Percentiles rank a stretch among this genome's conserved stretches.
These are phyloP conservation scores for Xestia rhomboidea DNA, from an alignment of 2,888 invertebrate genomes.

Conservation along the genomic window DNA sequence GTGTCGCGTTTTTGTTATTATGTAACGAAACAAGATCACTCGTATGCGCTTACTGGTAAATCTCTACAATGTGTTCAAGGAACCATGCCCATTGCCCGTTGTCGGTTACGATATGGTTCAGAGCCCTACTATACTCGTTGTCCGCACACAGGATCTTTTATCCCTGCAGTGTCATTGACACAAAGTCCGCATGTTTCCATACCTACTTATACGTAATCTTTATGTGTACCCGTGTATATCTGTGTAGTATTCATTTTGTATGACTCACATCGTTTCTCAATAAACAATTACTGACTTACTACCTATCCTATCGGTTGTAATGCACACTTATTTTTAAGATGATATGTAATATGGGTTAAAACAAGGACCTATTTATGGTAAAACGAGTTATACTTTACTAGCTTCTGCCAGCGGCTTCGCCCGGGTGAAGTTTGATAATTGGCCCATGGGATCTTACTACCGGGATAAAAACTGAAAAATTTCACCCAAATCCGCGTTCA, in stretches of 20 bases:
- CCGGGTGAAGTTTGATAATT: no score
- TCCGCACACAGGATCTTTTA: slow-evolving; percentile 53
- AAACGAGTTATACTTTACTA: not conserved
- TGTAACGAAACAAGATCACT: slow-evolving; percentile 63
- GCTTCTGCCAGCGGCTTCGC: no score
- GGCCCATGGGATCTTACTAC: no score
- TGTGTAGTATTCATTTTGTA: slow-evolving; percentile 23
- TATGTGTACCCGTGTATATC: not conserved
- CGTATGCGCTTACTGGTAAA: slow-evolving; percentile 67
- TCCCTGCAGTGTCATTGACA: slow-evolving; percentile 66
- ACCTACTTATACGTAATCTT: slow-evolving; percentile 22
- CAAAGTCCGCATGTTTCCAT: slow-evolving; percentile 47
- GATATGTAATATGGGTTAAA: slow-evolving; percentile 7
- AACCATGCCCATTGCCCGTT: slow-evolving; percentile 74
- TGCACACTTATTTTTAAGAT: slow-evolving; percentile 4
- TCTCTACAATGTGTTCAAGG: slow-evolving; percentile 77
- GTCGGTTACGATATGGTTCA: slow-evolving; percentile 66
- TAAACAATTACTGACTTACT: slow-evolving; percentile 30
- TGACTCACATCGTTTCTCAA: slow-evolving; percentile 46
- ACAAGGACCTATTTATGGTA: no score
- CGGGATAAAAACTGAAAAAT: no score
- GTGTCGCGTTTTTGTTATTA: slow-evolving; percentile 60
- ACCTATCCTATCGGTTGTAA: slow-evolving; percentile 7
- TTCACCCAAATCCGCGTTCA: no score
- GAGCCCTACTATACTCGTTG: slow-evolving; percentile 53